A percentile compares a stretch with the other conserved stretches of the same genome.
Evolutionary conservation across 2,113 vertebrate genomes (phyloP).

Genomic region (Cinclus mexicanus): DNA sequence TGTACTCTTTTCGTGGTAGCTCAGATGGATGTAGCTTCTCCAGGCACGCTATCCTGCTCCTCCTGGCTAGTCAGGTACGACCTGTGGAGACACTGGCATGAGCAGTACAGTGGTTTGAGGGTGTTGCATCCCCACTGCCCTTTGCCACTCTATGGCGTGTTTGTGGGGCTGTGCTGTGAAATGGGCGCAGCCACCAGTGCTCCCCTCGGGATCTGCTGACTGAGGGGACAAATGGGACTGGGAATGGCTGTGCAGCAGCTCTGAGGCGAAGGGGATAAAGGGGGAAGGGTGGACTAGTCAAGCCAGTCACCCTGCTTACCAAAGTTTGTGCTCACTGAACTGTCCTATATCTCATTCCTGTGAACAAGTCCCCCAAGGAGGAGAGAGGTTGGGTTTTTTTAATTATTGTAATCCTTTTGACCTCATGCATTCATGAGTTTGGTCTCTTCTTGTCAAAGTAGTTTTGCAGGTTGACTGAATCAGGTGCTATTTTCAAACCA

Average conservation of each 20-base stretch:
- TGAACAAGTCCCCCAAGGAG: conserved; percentile 22
- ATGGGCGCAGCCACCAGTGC: rapidly evolving
- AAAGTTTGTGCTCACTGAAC: conserved; percentile 54
- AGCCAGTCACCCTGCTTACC: background rate
- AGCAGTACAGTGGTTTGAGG: background rate
- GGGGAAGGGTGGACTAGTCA: conserved; percentile 25
- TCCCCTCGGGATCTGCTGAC: background rate
- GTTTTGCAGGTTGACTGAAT: conserved; percentile 54
- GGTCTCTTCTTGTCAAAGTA: conserved; percentile 39
- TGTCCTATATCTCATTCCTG: conserved; percentile 37
- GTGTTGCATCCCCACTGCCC: background rate
- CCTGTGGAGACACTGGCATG: background rate
- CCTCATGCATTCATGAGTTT: conserved; percentile 38
- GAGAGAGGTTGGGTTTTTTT: background rate
- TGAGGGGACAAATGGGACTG: background rate
- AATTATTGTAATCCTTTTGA: conserved; percentile 55
- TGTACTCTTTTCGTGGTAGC: background rate
- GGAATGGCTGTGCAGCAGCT: background rate
- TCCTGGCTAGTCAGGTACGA: background rate
- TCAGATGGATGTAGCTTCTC: background rate
- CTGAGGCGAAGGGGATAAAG: background rate
- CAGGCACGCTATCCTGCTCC: background rate
- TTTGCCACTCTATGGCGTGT: rapidly evolving
- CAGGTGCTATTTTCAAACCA: conserved; percentile 26
- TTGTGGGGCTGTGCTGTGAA: background rate